Percentiles rank a stretch among this genome's conserved stretches.
Evolutionary conservation across 2,888 invertebrate species (phyloP).

Genomic region (Trileptium ribeirensis): DNA sequence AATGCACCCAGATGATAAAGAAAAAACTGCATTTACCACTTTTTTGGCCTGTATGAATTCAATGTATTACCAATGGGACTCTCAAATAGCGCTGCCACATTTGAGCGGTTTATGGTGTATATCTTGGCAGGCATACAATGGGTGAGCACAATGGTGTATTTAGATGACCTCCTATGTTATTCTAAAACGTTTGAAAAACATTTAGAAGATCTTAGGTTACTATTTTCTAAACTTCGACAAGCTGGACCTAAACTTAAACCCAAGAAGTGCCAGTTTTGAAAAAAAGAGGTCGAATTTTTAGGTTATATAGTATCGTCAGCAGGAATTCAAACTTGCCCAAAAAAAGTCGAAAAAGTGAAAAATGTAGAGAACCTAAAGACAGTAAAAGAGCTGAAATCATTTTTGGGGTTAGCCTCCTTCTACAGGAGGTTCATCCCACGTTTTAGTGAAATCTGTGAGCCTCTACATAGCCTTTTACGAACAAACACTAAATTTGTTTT

Average conservation of each 20-base stretch:
- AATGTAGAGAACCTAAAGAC: constrained; percentile 23
- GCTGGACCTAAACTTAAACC: not conserved
- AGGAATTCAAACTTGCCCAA: not conserved
- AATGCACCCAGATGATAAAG: constrained; percentile 19
- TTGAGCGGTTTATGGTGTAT: not conserved
- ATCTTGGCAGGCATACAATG: not conserved
- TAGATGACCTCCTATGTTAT: not conserved
- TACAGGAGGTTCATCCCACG: constrained; percentile 30
- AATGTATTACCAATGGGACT: not conserved
- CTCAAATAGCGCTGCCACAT: not conserved
- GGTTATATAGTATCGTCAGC: not conserved
- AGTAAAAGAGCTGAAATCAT: constrained; percentile 24
- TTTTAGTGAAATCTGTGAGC: constrained; percentile 33
- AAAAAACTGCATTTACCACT: constrained; percentile 30
- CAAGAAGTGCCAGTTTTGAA: not conserved
- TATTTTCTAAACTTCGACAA: not conserved
- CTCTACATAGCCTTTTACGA: constrained; percentile 29
- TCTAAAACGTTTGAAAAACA: constrained; percentile 1
- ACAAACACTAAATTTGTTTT: constrained; percentile 30
- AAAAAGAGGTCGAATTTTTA: not conserved
- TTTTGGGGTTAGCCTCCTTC: constrained; percentile 34
- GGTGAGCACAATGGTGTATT: not conserved
- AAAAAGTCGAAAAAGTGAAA: not conserved
- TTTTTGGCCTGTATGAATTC: not conserved
- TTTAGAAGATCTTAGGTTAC: not conserved